Conservation (phyloP, 2,797 vertebrate genomes). For the Anguilla obscura region DNA sequence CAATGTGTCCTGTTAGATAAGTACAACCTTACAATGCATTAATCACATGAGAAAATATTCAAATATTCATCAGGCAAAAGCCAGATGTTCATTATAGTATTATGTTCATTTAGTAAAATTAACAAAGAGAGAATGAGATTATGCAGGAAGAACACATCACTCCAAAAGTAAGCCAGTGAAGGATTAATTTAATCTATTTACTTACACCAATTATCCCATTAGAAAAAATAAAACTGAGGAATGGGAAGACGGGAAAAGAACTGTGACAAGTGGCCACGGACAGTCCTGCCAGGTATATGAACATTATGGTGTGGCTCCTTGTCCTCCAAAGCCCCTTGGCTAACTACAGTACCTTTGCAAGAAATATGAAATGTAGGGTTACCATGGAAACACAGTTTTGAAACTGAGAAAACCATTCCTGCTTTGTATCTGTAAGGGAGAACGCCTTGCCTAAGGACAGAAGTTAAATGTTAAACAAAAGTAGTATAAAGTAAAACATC, state of each 20-base stretch:
- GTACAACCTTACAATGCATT: no score
- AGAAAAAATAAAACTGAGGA: not conserved
- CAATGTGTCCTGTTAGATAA: no score
- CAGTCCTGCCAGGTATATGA: not conserved
- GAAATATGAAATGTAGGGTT: slow-evolving; percentile 67
- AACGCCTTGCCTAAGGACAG: slow-evolving; percentile 70
- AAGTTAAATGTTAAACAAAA: slow-evolving; percentile 54
- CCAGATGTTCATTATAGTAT: no score
- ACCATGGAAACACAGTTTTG: slow-evolving; percentile 74
- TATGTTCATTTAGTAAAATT: no score
- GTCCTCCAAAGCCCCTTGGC: slow-evolving; percentile 9
- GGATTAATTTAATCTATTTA: not conserved
- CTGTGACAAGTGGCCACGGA: not conserved
- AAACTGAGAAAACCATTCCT: slow-evolving; percentile 71
- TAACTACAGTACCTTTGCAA: slow-evolving; percentile 26
- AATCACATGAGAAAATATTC: no score
- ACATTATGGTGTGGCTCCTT: not conserved
- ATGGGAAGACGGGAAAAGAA: not conserved
- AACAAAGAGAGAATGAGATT: no score
- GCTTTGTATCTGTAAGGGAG: slow-evolving; percentile 66
- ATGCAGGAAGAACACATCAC: no score
- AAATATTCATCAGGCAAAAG: no score
- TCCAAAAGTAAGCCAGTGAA: no score
- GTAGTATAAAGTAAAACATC: not conserved
- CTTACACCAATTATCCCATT: not conserved